Conservation (phyloP, 2,797 vertebrate genomes). For the Bovichtus diacanthus region DNA sequence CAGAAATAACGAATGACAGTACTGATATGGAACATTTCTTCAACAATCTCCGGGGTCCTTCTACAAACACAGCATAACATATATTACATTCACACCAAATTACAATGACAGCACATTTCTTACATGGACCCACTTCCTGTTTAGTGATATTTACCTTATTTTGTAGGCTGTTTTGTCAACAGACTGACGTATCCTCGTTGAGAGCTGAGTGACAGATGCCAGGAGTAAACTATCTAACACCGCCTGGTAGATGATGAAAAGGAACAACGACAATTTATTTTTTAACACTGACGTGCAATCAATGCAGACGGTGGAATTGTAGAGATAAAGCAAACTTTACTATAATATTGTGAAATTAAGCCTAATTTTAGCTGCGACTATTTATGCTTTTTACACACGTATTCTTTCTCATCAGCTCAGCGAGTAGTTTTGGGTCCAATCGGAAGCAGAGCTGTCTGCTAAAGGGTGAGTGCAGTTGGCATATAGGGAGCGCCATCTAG, state of each 20-base stretch:
- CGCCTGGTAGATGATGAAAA: conserved; percentile 77
- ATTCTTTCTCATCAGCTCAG: background rate
- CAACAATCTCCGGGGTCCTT: background rate
- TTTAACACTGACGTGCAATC: background rate
- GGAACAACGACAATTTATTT: background rate
- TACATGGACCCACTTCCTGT: background rate
- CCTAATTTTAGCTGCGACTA: background rate
- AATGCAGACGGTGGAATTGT: background rate
- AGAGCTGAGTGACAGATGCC: conserved; percentile 95
- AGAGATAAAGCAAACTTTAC: background rate
- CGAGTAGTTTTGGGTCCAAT: background rate
- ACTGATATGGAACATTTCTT: background rate
- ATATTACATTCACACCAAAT: background rate
- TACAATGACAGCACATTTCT: background rate
- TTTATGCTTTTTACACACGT: background rate
- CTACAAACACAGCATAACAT: background rate
- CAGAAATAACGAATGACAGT: background rate
- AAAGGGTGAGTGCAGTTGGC: background rate
- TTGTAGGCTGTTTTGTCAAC: conserved; percentile 96
- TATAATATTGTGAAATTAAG: background rate
- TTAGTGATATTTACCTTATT: conserved; percentile 87
- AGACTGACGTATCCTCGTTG: conserved; percentile 92
- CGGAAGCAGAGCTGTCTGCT: background rate
- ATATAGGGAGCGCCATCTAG: conserved; percentile 53
- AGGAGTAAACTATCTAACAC: conserved; percentile 93